Base-by-base conservation (phyloP, 1,140 invertebrate genomes). In the Pseudomyrmex flavicornis region DNA sequence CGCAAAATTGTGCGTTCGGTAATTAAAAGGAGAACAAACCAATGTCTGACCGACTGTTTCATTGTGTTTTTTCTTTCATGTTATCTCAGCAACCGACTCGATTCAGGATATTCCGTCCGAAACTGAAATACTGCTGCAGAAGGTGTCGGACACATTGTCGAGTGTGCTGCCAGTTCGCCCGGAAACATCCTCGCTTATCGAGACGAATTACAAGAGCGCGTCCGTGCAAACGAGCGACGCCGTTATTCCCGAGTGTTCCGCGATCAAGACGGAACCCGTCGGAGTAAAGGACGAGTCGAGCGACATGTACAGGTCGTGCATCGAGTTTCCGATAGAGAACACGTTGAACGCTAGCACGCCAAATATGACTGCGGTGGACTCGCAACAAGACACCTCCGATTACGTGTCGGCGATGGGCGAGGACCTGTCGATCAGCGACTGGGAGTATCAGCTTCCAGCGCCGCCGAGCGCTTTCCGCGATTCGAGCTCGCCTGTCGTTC, bases 371-470 rank as follows among this genome's bases (percentile, higher is more conserved):
- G 15, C 83, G 2, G 17, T 15, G 1, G 84, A 74, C n/a, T 92
- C 87, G 2, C 91, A 92, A 58, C 92, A 92, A 22, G 91, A 91
- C n/a, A 94, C 92, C 0, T 93, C 93, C 0, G 94, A 94, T 22
- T 94, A 94, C 82, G 93, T 93, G 0, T 94, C 93, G 4, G 91
- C 91, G 0, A 88, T 83, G 7, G 91, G 91, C 1, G 92, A 94
- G 54, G 92, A 94, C 72, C 80, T 93, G 0, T 92, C 91, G 0
- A 89, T 92, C 1, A 90, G 88, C 0, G 95, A 96, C 62, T 96
- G 96, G 96, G 95, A 96, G 54, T 96, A 96, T 85, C 95, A 95
- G 84, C 91, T 96, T n/a, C 96, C 96, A 10, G 95, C 95, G 1
- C 96, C 96, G 2, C 96, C 96, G 0, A 95, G 94, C 66, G 95